Evolutionary conservation across 2,797 vertebrate species (phyloP), one percentile per base, ranked within the genome.

Genomic region (Propithecus perrieri): DNA sequence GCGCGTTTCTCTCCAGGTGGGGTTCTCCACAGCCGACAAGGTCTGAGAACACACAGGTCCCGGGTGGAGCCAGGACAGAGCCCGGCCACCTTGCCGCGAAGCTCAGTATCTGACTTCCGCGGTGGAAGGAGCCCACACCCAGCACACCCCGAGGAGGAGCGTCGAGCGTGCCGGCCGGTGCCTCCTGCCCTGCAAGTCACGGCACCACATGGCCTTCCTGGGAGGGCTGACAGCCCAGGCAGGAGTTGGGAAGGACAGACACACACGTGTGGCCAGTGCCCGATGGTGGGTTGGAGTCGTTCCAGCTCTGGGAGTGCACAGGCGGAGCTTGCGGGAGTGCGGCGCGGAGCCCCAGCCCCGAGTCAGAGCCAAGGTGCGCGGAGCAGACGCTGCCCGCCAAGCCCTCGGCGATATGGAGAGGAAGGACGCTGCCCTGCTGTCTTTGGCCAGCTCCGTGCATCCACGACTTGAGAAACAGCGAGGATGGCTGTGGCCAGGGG

Each of bases 291-390:
- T 2, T 0, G 2, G 41, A 4, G 41, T 13, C 9, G 7, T 6
- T 30, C 17, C 7, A 15, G 43, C 65, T 55, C 35, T 1, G 0
- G 79, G 43, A 89, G 14, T 1, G 46, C 61, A 17, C n/a, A 5
- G 30, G 30, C 48, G 15, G 6, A 15, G 1, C 55, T 7, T 3
- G 11, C 28, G 28, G 11, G 7, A n/a, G 76, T 11, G 38, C 26
- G 5, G 35, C 17, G 0, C 0, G 0, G 22, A 41, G 14, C 17
- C 35, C 5, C 5, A 10, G 50, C 12, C 35, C 43, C 28, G 5
- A 0, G n/a, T 24, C n/a, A 20, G 4, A 18, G 4, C 46, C 24
- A 2, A 1, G 24, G 11, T 1, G 4, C 18, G 5, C 3, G 0
- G 43, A 6, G 3, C n/a, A 8, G 63, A 38, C 0, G 5, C 67